These are phyloP conservation scores for Chelonus insularis DNA, from an alignment of 1,140 invertebrate species.

Conservation along the genomic window DNA sequence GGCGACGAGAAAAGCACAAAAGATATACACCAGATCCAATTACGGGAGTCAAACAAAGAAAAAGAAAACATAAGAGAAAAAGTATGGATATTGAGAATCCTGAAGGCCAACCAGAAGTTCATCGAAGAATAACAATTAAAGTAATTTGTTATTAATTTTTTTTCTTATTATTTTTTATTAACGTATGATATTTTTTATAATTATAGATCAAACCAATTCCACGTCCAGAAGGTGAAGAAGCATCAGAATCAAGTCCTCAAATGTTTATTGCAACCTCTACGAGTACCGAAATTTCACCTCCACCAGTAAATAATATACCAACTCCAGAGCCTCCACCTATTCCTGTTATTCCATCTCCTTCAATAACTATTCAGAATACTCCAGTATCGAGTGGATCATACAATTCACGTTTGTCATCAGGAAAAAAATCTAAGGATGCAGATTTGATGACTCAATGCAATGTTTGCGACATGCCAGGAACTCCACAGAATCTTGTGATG, in stretches of 20 bases:
- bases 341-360: neutral
- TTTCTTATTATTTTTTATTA: neutral
- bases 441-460: constrained; percentile 65
- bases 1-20: constrained; percentile 57
- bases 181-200: too few relatives aligned
- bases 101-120: constrained; percentile 60
- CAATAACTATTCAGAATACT: neutral
- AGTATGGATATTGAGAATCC: constrained; percentile 69
- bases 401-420: constrained; percentile 31
- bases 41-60: constrained; percentile 56
- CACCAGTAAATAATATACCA: constrained; percentile 48
- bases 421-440: constrained; percentile 52
- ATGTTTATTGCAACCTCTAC: constrained; percentile 74
- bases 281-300: constrained; percentile 67
- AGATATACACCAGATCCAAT: constrained; percentile 57
- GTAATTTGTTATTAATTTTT: constrained; percentile 50
- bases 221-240: constrained; percentile 70
- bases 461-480: constrained; percentile 67
- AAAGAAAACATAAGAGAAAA: constrained; percentile 66
- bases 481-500: constrained; percentile 70
- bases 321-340: constrained; percentile 37
- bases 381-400: constrained; percentile 8
- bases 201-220: constrained; percentile 79
- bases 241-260: constrained; percentile 65
- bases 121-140: constrained; percentile 77